These are phyloP conservation scores for Eonycteris spelaea DNA, from an alignment of 2,113 vertebrate genomes.

Conservation along the genomic window DNA sequence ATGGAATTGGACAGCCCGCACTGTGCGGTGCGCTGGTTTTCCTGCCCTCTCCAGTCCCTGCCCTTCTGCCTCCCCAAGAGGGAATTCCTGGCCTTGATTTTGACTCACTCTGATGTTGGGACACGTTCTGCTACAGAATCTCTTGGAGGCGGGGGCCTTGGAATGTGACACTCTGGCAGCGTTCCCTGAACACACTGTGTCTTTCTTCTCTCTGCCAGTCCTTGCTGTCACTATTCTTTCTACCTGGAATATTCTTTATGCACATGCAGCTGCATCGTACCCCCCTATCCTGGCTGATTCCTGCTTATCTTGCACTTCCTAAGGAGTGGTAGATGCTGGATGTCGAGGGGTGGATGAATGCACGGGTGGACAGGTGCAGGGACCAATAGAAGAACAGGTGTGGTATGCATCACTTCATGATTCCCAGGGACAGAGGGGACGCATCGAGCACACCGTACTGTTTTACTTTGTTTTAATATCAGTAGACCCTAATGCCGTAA, in stretches of 20 bases:
- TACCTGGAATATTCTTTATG: neutral
- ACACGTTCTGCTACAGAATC: slow-evolving; percentile 6
- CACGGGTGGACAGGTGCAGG: too few relatives aligned
- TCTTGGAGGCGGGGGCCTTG: neutral
- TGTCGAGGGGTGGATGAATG: too few relatives aligned
- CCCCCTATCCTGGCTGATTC: neutral
- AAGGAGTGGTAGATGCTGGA: too few relatives aligned
- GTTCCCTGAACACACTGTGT: neutral
- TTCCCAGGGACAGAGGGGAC: neutral
- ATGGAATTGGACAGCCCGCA: slow-evolving; percentile 45
- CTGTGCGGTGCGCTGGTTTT: neutral
- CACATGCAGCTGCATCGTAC: neutral
- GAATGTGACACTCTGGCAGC: neutral
- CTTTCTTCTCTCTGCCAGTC: neutral
- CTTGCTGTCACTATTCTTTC: neutral
- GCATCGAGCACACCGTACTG: neutral
- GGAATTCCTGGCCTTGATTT: slow-evolving; percentile 59
- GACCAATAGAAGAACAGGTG: neutral
- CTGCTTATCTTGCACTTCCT: neutral
- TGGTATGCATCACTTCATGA: neutral
- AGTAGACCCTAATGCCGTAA: neutral
- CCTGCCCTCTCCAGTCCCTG: slow-evolving; percentile 2
- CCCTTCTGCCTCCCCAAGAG: slow-evolving; percentile 8
- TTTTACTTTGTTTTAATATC: neutral
- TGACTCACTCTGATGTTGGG: neutral